These are phyloP conservation scores for Protophormia terraenovae DNA, from an alignment of 2,888 invertebrate genomes.

Conservation along the genomic window DNA sequence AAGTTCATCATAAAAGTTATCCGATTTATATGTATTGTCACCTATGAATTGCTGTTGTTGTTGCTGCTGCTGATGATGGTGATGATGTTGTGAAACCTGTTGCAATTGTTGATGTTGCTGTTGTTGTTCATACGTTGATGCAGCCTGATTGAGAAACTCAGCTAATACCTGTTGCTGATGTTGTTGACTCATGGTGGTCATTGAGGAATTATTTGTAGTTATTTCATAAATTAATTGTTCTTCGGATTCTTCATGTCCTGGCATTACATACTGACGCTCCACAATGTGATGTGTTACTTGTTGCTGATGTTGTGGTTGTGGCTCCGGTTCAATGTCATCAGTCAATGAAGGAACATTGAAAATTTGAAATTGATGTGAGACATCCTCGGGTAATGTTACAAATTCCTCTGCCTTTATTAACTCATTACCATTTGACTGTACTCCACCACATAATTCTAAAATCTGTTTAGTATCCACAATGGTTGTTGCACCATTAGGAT, in stretches of 20 bases:
- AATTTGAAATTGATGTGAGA: slow-evolving; percentile 73
- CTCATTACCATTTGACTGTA: slow-evolving; percentile 43
- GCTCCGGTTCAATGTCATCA: slow-evolving; percentile 69
- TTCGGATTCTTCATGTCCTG: slow-evolving; percentile 61
- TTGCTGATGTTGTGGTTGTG: slow-evolving; percentile 43
- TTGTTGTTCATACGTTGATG: slow-evolving; percentile 69
- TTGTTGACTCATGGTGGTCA: slow-evolving; percentile 76
- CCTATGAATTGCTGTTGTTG: slow-evolving; percentile 45
- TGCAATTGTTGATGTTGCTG: slow-evolving; percentile 55
- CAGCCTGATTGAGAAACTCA: slow-evolving; percentile 76
- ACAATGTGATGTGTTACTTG: slow-evolving; percentile 74
- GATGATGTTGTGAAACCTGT: slow-evolving; percentile 37
- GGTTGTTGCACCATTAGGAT: slow-evolving; percentile 33
- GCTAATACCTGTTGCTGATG: slow-evolving; percentile 76
- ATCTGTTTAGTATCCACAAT: slow-evolving; percentile 68
- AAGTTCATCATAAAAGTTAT: slow-evolving; percentile 50
- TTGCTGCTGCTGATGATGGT: slow-evolving; percentile 30
- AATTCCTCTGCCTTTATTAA: slow-evolving; percentile 54
- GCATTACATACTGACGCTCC: slow-evolving; percentile 67
- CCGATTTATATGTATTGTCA: slow-evolving; percentile 7
- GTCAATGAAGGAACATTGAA: slow-evolving; percentile 77
- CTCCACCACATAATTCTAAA: slow-evolving; percentile 66
- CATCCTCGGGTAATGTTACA: slow-evolving; percentile 64
- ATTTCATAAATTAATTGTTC: slow-evolving; percentile 75
- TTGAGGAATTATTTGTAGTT: slow-evolving; percentile 73